Evolutionary conservation across 2,797 vertebrate species (phyloP).

Genomic region (Premnoplex brunnescens): DNA sequence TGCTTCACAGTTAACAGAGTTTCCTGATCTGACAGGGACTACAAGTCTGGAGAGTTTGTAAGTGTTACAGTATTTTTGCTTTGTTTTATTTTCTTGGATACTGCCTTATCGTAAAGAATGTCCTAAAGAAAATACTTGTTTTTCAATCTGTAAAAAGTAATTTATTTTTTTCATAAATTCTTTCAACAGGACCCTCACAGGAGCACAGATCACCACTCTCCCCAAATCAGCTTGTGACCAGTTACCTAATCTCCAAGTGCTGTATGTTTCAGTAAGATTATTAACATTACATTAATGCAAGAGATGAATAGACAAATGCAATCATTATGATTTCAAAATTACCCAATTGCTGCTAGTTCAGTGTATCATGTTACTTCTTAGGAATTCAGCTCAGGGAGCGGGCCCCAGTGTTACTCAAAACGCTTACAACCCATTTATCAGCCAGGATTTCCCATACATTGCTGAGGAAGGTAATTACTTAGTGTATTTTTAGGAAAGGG

Average conservation of each 20-base stretch:
- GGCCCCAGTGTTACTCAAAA: background rate
- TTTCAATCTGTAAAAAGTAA: background rate
- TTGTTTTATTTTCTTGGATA: background rate
- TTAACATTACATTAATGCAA: constrained; percentile 21
- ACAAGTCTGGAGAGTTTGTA: constrained; percentile 89
- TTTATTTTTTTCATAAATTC: constrained; percentile 55
- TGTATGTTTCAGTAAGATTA: constrained; percentile 82
- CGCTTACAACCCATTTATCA: background rate
- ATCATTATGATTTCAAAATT: constrained; percentile 12
- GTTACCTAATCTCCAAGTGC: constrained; percentile 88
- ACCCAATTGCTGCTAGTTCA: background rate
- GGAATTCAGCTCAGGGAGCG: background rate
- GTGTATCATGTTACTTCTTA: background rate
- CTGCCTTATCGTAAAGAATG: background rate
- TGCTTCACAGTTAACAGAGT: constrained; percentile 88
- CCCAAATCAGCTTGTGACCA: constrained; percentile 86
- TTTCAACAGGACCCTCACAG: constrained; percentile 88
- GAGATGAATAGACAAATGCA: constrained; percentile 36
- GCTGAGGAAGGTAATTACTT: background rate
- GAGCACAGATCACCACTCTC: constrained; percentile 87
- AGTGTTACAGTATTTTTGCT: constrained; percentile 65
- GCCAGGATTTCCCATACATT: background rate
- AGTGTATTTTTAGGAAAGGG: background rate
- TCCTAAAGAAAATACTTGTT: background rate
- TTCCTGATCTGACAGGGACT: constrained; percentile 91